These are phyloP conservation scores for Lordiphosa fenestrarum DNA, from an alignment of 2,888 invertebrate species.

Conservation along the genomic window DNA sequence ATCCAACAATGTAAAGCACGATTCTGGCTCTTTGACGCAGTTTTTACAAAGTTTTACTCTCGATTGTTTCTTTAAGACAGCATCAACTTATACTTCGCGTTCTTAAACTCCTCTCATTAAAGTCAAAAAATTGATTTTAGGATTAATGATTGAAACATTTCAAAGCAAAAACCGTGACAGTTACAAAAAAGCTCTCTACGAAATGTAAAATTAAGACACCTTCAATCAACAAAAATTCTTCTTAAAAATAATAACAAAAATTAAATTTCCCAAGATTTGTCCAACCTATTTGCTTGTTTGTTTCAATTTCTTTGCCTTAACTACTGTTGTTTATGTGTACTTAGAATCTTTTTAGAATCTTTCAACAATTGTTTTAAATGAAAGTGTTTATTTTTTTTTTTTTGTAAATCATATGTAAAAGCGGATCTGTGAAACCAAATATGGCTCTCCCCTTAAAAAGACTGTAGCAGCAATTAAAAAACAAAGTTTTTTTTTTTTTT, in stretches of 20 bases:
- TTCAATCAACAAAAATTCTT: no score
- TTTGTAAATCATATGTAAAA: neutral
- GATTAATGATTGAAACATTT: no score
- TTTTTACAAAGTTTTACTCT: no score
- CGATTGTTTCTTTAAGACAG: no score
- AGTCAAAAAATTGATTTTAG: no score
- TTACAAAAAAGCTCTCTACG: no score
- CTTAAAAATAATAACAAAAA: neutral
- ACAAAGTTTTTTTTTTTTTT: neutral
- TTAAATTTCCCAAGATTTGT: neutral
- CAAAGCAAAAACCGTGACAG: no score
- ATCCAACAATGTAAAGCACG: no score
- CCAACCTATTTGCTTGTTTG: neutral
- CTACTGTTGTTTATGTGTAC: conserved; percentile 2
- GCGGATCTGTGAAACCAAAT: neutral
- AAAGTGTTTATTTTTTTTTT: neutral
- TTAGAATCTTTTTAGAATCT: conserved; percentile 4
- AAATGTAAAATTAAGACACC: no score
- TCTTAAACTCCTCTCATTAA: no score
- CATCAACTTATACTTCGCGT: no score
- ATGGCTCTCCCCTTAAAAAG: neutral
- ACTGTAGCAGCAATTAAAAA: conserved; percentile 15
- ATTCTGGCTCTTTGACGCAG: no score
- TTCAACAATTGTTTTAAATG: conserved; percentile 3
- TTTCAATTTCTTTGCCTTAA: conserved; percentile 1